Evolutionary conservation across 2,888 invertebrate genomes (phyloP).

Genomic region (Craniophora ligustri): DNA sequence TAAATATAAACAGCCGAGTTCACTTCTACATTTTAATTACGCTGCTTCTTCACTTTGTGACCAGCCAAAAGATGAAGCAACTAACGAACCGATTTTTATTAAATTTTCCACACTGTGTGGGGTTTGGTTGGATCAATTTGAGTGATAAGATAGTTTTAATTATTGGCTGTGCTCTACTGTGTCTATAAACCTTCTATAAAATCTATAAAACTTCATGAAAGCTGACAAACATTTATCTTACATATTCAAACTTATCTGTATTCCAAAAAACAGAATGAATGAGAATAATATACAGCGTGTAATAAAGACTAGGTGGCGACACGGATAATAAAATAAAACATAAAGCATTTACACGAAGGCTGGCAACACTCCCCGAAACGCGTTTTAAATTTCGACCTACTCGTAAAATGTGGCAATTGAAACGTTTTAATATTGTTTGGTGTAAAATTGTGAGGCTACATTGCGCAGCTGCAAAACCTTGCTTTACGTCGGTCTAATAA

Average conservation of each 20-base stretch:
- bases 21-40: too few species aligned
- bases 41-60: too few species aligned
- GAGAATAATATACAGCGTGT: conserved; percentile 52
- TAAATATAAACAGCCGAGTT: too few species aligned
- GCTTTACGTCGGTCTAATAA: conserved; percentile 50
- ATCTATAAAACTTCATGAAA: background rate
- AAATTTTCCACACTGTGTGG: too few species aligned
- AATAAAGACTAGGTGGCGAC: conserved; percentile 66
- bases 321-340: conserved; percentile 67
- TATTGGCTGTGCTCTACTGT: too few species aligned
- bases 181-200: too few species aligned
- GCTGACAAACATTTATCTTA: conserved; percentile 11
- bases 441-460: conserved; percentile 60
- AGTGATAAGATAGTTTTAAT: too few species aligned
- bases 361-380: conserved; percentile 58
- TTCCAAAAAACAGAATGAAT: conserved; percentile 44
- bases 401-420: conserved; percentile 71
- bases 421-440: conserved; percentile 65
- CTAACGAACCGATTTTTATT: too few species aligned
- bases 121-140: too few species aligned
- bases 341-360: conserved; percentile 67
- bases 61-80: too few species aligned
- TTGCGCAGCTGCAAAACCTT: conserved; percentile 46
- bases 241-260: conserved; percentile 45
- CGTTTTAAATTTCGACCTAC: conserved; percentile 70